Evolutionary conservation across 1,140 invertebrate species (phyloP), one percentile per base, ranked within the genome.

Genomic region (Pseudomyrmex concolor): DNA sequence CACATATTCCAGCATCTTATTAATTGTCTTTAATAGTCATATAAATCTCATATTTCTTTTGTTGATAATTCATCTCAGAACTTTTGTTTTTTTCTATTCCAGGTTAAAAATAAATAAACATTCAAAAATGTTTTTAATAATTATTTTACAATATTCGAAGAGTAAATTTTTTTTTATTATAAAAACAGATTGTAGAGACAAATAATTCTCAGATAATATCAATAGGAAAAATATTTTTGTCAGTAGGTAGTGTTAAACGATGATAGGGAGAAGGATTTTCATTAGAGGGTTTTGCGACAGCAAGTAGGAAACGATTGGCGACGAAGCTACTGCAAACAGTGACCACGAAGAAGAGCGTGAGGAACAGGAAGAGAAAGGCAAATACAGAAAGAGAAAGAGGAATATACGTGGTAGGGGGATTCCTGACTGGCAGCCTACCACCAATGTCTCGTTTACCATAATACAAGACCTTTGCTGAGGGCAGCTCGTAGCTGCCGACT

Each of bases 381-480:
- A 19, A 86, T 22, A 71, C 59, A 84, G 59, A 81, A 50, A 51
- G 15, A 50, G 59, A 19, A 66, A 15, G 64, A 34, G 5, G 34
- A 34, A 51, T 43, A 67, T 57, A 25, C 19, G 62, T 34, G 59
- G 82, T 59, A 84, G 83, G 84, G 70, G 83, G 60, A 85, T 82
- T 76, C 80, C 77, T 86, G 89, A 88, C 84, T 88, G 90, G 84
- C 88, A 90, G 86, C 17, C 77, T 87, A 84, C 73, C 74, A 86
- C 84, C 85, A 82, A 85, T 88, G 89, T 90, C 88, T 90, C 84
- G 89, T 89, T 91, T 91, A 91, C 89, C 89, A 91, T 91, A 91
- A 91, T 91, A 90, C 89, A 90, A 90, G 88, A 43, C 48, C 73
- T 55, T 82, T 60, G 60, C 10, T 70, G 87, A 80, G 85, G 77